Conservation (phyloP, 2,888 invertebrate genomes). For the Eledona agricola region DNA sequence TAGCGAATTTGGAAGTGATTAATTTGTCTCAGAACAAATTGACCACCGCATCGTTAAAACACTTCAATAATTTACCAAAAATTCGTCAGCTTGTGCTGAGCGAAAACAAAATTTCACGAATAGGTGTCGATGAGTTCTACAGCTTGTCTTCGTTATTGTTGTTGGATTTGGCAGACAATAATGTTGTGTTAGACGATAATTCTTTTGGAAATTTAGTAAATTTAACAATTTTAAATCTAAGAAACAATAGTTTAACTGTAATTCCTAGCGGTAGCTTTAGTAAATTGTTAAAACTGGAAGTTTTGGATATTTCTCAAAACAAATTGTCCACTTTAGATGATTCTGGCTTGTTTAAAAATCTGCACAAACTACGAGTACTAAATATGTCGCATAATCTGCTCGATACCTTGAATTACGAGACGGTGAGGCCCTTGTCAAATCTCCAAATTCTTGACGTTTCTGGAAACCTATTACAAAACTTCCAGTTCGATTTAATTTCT, state of each 20-base stretch:
- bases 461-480: constrained; percentile 52
- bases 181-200: constrained; percentile 40
- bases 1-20: constrained; percentile 24
- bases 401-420: constrained; percentile 47
- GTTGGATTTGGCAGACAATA: constrained; percentile 50
- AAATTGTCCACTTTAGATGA: constrained; percentile 42
- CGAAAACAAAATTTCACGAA: constrained; percentile 45
- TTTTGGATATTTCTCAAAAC: constrained; percentile 54
- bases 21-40: constrained; percentile 31
- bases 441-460: constrained; percentile 54
- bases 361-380: constrained; percentile 50
- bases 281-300: constrained; percentile 45
- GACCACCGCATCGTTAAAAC: constrained; percentile 33
- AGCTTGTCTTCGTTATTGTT: constrained; percentile 30
- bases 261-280: constrained; percentile 48
- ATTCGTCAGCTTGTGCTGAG: constrained; percentile 43
- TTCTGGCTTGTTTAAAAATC: constrained; percentile 42
- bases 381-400: constrained; percentile 56
- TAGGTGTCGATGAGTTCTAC: constrained; percentile 35
- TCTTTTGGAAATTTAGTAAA: constrained; percentile 43
- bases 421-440: constrained; percentile 50
- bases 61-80: constrained; percentile 37
- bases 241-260: constrained; percentile 47
- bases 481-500: constrained; percentile 55
- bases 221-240: constrained; percentile 46